Evolutionary conservation across 2,888 invertebrate genomes (phyloP).

Genomic region (Fabriciana adippe): DNA sequence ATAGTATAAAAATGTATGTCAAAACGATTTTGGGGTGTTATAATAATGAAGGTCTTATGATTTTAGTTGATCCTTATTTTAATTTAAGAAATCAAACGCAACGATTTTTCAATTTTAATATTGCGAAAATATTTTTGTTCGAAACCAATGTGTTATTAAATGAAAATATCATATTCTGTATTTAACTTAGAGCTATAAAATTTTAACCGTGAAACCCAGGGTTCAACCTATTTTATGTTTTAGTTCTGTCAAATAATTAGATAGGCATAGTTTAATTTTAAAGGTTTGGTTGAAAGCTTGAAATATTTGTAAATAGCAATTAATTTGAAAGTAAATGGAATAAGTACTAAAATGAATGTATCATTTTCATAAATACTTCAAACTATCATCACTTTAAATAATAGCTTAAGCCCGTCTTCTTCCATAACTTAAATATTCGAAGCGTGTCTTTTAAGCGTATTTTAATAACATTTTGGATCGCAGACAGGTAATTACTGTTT

Average conservation of each 20-base stretch:
- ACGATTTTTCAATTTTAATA: neutral
- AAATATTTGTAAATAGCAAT: neutral
- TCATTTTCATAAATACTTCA: slow-evolving; percentile 32
- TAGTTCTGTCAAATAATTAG: too few species aligned
- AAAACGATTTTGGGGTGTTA: slow-evolving; percentile 18
- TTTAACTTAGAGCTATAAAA: too few species aligned
- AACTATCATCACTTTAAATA: slow-evolving; percentile 40
- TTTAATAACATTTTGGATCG: slow-evolving; percentile 78
- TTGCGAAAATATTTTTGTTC: neutral
- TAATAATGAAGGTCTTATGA: slow-evolving; percentile 30
- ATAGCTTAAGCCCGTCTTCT: slow-evolving; percentile 32
- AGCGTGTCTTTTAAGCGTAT: slow-evolving; percentile 72
- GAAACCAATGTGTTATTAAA: neutral
- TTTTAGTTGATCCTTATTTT: slow-evolving; percentile 20
- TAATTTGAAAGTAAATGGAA: neutral
- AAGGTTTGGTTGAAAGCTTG: neutral
- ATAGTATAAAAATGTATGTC: slow-evolving; percentile 29
- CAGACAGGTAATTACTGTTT: slow-evolving; percentile 75
- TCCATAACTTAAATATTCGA: slow-evolving; percentile 40
- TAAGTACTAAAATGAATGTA: slow-evolving; percentile 21
- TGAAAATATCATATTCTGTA: neutral
- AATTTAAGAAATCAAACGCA: slow-evolving; percentile 20
- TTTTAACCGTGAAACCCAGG: too few species aligned
- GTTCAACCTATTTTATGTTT: too few species aligned
- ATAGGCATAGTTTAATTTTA: too few species aligned